Evolutionary conservation across 2,113 vertebrate species (phyloP).

Genomic region (Burhinus bistriatus): DNA sequence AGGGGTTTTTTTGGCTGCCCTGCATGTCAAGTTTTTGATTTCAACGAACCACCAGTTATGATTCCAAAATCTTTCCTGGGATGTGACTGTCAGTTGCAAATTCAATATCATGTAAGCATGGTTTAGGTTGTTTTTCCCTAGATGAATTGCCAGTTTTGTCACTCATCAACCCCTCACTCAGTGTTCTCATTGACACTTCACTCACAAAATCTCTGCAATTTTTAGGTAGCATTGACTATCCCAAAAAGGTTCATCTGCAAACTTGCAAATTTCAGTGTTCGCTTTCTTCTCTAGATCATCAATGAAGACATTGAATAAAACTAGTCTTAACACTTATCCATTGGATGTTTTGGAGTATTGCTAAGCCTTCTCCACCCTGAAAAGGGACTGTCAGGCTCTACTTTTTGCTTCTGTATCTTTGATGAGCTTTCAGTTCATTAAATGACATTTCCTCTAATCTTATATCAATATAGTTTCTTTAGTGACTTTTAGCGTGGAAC

Average conservation of each 20-base stretch:
- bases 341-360: not conserved
- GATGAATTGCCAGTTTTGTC: not conserved
- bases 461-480: not conserved
- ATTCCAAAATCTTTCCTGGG: not conserved
- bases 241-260: not conserved
- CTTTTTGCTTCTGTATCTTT: not conserved
- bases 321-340: no score
- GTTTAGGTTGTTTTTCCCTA: not conserved
- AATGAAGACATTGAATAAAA: not conserved
- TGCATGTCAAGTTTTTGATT: not conserved
- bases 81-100: not conserved
- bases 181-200: not conserved
- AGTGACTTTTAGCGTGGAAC: not conserved
- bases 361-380: not conserved
- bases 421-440: not conserved
- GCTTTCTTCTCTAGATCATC: not conserved
- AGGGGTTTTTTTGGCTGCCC: not conserved
- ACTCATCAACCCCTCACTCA: not conserved
- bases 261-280: not conserved
- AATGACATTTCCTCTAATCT: not conserved
- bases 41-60: not conserved
- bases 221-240: not conserved
- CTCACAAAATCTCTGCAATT: not conserved
- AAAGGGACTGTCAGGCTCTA: not conserved
- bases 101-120: not conserved